Base-by-base conservation (phyloP, 2,797 vertebrate species). In the Borostomias antarcticus region DNA sequence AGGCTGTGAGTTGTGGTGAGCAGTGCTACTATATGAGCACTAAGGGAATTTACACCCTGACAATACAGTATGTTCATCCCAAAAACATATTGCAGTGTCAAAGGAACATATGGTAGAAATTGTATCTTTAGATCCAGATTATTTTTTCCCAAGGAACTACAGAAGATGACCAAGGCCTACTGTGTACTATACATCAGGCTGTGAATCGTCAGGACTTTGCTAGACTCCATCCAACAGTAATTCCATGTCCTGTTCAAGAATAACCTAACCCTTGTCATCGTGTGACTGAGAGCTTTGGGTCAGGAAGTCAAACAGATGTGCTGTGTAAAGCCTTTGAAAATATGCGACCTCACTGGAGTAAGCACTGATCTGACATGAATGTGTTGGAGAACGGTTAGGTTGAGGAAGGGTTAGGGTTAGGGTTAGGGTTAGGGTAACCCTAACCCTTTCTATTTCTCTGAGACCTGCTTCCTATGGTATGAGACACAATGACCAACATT, bases 251-350 rank as follows among this genome's bases (percentile, higher is more conserved):
- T 25, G 52, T 11, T 54, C 15, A 1, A 6, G 56, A 35, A 58
- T 25, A 58, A 58, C 56, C 56, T 33, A 35, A 58, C 11, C 56
- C 70, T 58, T 66, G 68, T 69, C 52, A 29, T 25, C 61, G 58
- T 72, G 54, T 72, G 74, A 76, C 66, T 29, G 29, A 56, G 53
- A 56, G 53, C n/a, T 56, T 56, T n/a, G 40, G 53, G 53, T 56
- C 53, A 56, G 17, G n/a, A 33, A n/a, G 28, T 56, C 54, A 57
- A n/a, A 32, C 30, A 33, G 54, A 29, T 6, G n/a, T 17, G 32
- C 40, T 23, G 32, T 40, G 19, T 21, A 62, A 32, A 50, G 29
- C 10, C 9, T 10, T 21, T 23, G 21, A 19, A 29, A 50, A 10
- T 40, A 13, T 40, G 11, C 37, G 17, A 10, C 10, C 37, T 40